phyloP scores from a whole-genome alignment of 92 coral and sea anemone species.

The Parazoanthus swiftii region DNA sequence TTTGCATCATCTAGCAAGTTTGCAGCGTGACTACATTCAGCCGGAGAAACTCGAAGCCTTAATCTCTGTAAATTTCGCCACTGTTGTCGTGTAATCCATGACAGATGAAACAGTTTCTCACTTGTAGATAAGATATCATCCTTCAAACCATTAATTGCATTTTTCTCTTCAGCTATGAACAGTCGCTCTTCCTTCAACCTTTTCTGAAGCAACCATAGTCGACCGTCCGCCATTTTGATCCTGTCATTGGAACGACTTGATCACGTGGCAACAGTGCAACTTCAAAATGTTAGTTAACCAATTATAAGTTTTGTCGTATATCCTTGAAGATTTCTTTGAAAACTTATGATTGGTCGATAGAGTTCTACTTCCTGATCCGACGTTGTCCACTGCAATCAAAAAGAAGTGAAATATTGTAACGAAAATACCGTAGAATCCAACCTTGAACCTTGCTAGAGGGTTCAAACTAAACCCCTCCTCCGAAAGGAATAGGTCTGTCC shows the following conservation, averaged over 20 bases:
- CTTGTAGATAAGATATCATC: constrained; percentile 77
- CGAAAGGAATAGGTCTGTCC: no score
- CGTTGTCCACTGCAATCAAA: no score
- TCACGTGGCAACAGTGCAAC: constrained; percentile 26
- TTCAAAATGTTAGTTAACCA: constrained; percentile 18
- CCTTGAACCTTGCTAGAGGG: no score
- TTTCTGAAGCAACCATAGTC: constrained; percentile 85
- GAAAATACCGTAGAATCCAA: no score
- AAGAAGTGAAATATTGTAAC: no score
- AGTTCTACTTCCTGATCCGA: not conserved
- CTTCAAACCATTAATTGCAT: constrained; percentile 66
- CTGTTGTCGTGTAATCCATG: constrained; percentile 94
- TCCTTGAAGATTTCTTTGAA: not conserved
- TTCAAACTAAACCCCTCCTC: no score
- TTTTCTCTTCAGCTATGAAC: constrained; percentile 84
- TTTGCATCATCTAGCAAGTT: constrained; percentile 76
- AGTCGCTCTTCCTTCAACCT: constrained; percentile 84
- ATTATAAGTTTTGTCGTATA: not conserved
- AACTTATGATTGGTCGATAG: not conserved
- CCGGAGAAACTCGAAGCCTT: constrained; percentile 77
- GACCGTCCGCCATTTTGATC: constrained; percentile 82
- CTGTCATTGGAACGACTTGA: not conserved
- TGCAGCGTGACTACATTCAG: constrained; percentile 87
- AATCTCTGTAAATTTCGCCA: constrained; percentile 81
- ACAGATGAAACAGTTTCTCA: constrained; percentile 84